Conservation (phyloP, 2,888 invertebrate genomes). For the Asteroscopus sphinx region DNA sequence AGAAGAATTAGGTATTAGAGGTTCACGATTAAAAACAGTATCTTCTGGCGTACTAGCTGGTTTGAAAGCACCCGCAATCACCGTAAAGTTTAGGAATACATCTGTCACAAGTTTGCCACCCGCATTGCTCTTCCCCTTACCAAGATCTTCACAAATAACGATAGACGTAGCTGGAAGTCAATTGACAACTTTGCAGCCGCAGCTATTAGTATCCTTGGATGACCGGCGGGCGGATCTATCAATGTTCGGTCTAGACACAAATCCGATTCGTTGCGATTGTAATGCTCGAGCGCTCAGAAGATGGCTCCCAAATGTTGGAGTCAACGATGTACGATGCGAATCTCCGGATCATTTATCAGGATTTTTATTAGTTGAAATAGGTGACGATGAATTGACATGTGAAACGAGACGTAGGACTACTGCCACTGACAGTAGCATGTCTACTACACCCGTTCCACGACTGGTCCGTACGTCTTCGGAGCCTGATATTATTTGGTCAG, state of each 20-base stretch:
- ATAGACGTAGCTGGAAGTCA: conserved; percentile 95
- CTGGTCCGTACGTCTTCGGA: conserved; percentile 92
- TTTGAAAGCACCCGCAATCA: conserved; percentile 92
- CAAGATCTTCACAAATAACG: conserved; percentile 94
- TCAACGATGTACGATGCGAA: conserved; percentile 91
- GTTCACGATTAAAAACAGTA: conserved; percentile 93
- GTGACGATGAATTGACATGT: conserved; percentile 95
- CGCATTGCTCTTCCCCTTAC: conserved; percentile 95
- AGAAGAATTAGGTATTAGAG: conserved; percentile 93
- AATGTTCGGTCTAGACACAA: conserved; percentile 93
- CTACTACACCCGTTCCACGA: conserved; percentile 84
- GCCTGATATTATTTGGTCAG: conserved; percentile 97
- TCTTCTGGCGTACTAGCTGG: conserved; percentile 96
- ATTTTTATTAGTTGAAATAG: conserved; percentile 92
- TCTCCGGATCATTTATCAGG: conserved; percentile 93
- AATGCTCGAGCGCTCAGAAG: conserved; percentile 94
- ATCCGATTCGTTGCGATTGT: conserved; percentile 96
- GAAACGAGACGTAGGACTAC: conserved; percentile 90
- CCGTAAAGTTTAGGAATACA: conserved; percentile 94
- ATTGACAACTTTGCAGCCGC: conserved; percentile 93
- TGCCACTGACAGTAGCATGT: conserved; percentile 78
- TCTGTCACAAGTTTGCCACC: conserved; percentile 94
- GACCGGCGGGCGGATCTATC: conserved; percentile 94
- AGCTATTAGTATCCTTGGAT: conserved; percentile 94
- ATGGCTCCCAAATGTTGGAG: conserved; percentile 92